A percentile compares a stretch with the other conserved stretches of the same genome.
phyloP scores from a whole-genome alignment of 2,797 vertebrate genomes.

The Dendrocincla fuliginosa region DNA sequence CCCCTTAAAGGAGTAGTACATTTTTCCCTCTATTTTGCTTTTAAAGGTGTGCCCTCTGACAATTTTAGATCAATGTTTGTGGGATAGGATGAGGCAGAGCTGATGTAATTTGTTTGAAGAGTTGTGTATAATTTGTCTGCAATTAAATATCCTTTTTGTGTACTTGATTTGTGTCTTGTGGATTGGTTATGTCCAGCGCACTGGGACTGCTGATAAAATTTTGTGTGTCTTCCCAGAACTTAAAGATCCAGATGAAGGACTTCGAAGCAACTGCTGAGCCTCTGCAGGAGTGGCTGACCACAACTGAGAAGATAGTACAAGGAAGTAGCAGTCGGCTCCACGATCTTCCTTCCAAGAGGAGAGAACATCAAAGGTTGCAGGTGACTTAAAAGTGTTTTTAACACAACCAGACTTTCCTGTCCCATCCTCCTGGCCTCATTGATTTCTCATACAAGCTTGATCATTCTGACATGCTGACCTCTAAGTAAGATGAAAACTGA shows the following conservation, averaged over 20 bases:
- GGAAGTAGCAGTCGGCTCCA: conserved; percentile 85
- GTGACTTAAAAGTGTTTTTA: conserved; percentile 56
- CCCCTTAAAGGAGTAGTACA: background rate
- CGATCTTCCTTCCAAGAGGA: conserved; percentile 88
- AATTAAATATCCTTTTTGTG: background rate
- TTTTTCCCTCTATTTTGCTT: background rate
- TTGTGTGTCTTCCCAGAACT: conserved; percentile 75
- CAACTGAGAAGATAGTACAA: conserved; percentile 82
- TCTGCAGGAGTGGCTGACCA: conserved; percentile 85
- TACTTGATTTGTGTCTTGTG: background rate
- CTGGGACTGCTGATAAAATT: background rate
- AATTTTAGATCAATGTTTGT: background rate
- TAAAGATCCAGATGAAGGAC: conserved; percentile 91
- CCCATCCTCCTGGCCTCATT: background rate
- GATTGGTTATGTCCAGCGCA: background rate
- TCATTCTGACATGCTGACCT: background rate
- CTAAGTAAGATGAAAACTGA: background rate
- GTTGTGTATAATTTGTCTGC: background rate
- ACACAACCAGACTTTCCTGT: background rate
- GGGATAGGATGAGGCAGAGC: background rate
- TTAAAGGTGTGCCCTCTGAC: background rate
- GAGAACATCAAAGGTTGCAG: conserved; percentile 91
- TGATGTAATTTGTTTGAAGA: background rate
- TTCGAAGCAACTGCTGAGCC: conserved; percentile 89
- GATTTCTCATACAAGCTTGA: background rate